Evolutionary conservation across 2,888 invertebrate species (phyloP), one percentile per base, ranked within the genome.

Genomic region (Nymphalis polychloros): DNA sequence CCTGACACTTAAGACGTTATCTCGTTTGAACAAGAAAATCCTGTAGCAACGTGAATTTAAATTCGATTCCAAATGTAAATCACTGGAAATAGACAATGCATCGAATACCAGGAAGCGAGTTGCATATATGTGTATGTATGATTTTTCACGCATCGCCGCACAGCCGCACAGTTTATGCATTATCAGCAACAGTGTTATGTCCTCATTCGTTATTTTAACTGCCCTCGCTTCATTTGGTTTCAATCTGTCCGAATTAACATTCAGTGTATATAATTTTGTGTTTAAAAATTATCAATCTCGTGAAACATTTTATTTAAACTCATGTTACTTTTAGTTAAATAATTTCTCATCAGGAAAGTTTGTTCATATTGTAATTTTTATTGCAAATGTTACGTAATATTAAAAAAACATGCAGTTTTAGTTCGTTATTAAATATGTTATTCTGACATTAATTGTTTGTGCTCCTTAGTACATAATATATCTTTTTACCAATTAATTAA

Each of bases 211-310:
- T 69, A 69, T 72, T 69, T 65, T 69, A 68, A 72, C 68, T 67
- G 69, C 53, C 31, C 65, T 63, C 50, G 69, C 65, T 72, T 68
- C 72, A 72, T 72, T 72, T 52, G 72, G 63, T 70, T 70, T 68
- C 72, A 70, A 68, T 70, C 72, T 65, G 68, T 66, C 62, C 61
- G 57, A 67, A 62, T 57, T 67, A 63, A 57, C 27, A 20, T 53
- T 53, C 23, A 23, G 6, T 13, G 3, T 27, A 23, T 53, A 20
- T 16, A 16, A 27, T 10, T 20, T 53, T 53, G n/a, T 50, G 27
- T 10, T 41, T 41, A 13, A 41, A 41, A 41, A 41, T 41, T 13
- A 13, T 41, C 10, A 8, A 41, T 41, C 13, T 13, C 41, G 13
- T 41, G 13, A 41, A 41, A 13, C 13, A 41, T 41, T 41, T 13